A percentile compares a stretch with the other conserved stretches of the same genome.
Conservation (phyloP, 2,888 invertebrate species). For the Leucozona laternaria region DNA sequence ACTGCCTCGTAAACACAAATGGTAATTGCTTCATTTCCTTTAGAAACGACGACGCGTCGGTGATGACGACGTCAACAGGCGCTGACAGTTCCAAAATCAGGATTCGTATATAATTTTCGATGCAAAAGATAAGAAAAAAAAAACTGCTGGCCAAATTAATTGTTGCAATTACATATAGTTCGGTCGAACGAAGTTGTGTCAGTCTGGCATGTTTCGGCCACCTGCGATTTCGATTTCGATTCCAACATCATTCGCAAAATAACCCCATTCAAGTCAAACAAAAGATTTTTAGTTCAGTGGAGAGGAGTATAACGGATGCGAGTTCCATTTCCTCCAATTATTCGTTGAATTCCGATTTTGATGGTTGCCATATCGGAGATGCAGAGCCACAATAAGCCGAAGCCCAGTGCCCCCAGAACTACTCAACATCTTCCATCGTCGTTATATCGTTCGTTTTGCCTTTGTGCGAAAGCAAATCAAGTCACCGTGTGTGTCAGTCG, state of each 20-base stretch:
- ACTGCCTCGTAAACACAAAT: slow-evolving; percentile 27
- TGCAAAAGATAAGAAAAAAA: neutral
- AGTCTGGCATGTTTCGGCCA: slow-evolving; percentile 33
- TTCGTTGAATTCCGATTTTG: slow-evolving; percentile 28
- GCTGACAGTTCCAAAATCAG: slow-evolving; percentile 66
- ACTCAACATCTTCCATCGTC: slow-evolving; percentile 3
- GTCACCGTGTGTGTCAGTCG: slow-evolving; percentile 63
- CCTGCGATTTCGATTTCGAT: slow-evolving; percentile 49
- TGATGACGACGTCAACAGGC: slow-evolving; percentile 17
- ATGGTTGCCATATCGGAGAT: slow-evolving; percentile 21
- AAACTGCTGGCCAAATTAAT: slow-evolving; percentile 58
- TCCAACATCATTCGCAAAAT: slow-evolving; percentile 41
- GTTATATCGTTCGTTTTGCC: neutral
- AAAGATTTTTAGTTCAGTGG: neutral
- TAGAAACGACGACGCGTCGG: slow-evolving; percentile 23
- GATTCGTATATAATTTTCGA: slow-evolving; percentile 70
- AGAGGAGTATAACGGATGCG: slow-evolving; percentile 12
- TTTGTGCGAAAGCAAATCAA: slow-evolving; percentile 57
- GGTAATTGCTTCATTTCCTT: slow-evolving; percentile 70
- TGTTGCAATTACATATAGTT: slow-evolving; percentile 56
- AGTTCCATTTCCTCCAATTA: slow-evolving; percentile 63
- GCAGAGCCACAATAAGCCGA: neutral
- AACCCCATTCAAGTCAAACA: slow-evolving; percentile 10
- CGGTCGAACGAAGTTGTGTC: slow-evolving; percentile 4
- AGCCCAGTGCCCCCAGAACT: neutral